These are phyloP conservation scores for Mythimna albipuncta DNA, from an alignment of 2,888 invertebrate genomes.

Conservation along the genomic window DNA sequence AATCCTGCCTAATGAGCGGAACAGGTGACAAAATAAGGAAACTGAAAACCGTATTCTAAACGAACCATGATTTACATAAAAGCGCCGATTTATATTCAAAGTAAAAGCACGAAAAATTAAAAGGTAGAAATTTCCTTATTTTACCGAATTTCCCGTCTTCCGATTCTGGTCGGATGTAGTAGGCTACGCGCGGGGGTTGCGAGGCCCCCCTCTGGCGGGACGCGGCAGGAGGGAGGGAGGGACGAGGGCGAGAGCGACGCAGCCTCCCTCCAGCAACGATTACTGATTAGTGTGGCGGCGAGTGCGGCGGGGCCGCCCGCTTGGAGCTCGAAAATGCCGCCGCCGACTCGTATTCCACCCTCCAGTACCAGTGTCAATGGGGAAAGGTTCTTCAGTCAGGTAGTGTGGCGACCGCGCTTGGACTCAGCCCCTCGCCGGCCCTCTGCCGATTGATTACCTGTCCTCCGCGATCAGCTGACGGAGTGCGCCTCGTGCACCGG, in stretches of 20 bases:
- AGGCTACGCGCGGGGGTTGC: constrained; percentile 80
- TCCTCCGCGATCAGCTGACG: constrained; percentile 82
- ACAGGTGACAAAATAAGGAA: constrained; percentile 37
- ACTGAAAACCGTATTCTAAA: constrained; percentile 45
- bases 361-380: constrained; percentile 66
- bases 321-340: constrained; percentile 79
- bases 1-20: constrained; percentile 10
- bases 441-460: constrained; percentile 61
- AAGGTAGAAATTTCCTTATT: constrained; percentile 59
- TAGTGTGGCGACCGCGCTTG: constrained; percentile 54
- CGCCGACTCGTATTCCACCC: constrained; percentile 71
- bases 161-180: constrained; percentile 72
- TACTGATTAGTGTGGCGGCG: constrained; percentile 91
- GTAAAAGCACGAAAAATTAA: constrained; percentile 48
- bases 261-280: constrained; percentile 91
- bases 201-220: constrained; percentile 58
- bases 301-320: constrained; percentile 85
- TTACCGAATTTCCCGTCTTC: constrained; percentile 72
- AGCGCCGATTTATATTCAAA: constrained; percentile 36
- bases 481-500: constrained; percentile 75
- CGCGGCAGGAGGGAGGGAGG: constrained; percentile 64
- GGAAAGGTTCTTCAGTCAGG: constrained; percentile 52
- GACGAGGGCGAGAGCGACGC: constrained; percentile 81
- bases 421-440: constrained; percentile 41
- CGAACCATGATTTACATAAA: constrained; percentile 51